Conservation (phyloP, 1,140 invertebrate species). For the Ips typographus region DNA sequence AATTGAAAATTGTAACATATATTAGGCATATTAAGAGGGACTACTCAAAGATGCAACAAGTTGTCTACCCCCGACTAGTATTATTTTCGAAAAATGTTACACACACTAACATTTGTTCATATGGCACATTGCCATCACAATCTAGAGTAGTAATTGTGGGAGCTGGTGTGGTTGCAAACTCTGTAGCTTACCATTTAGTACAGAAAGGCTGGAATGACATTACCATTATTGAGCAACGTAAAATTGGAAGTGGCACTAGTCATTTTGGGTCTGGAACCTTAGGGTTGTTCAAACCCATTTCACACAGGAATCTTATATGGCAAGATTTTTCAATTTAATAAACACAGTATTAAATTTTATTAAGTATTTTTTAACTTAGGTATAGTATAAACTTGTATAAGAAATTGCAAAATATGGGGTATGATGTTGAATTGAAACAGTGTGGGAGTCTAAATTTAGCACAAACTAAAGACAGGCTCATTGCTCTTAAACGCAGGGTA, state of each 20-base stretch:
- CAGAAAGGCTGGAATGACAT: conserved; percentile 66
- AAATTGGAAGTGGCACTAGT: conserved; percentile 67
- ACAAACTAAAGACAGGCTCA: conserved; percentile 70
- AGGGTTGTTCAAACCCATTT: conserved; percentile 61
- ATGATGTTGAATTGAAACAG: conserved; percentile 63
- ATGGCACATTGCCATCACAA: conserved; percentile 46
- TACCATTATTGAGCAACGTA: conserved; percentile 65
- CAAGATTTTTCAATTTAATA: conserved; percentile 12
- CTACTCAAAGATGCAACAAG: too few relatives aligned
- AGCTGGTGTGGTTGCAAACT: conserved; percentile 66
- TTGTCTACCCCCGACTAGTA: too few relatives aligned
- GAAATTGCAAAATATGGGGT: conserved; percentile 63
- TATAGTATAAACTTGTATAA: conserved; percentile 67
- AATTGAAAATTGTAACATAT: too few relatives aligned
- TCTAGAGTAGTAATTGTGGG: conserved; percentile 67
- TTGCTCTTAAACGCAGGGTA: conserved; percentile 62
- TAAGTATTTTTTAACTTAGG: not conserved
- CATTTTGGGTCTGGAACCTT: conserved; percentile 68
- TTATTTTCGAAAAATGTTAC: too few relatives aligned
- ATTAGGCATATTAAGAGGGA: too few relatives aligned
- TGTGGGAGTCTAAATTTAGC: conserved; percentile 73
- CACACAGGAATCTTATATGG: conserved; percentile 60
- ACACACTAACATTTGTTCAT: not conserved
- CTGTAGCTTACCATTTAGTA: conserved; percentile 68
- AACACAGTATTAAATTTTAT: conserved; percentile 10